A percentile compares a stretch with the other conserved stretches of the same genome.
Evolutionary conservation across 1,140 invertebrate species (phyloP).

Genomic region (Megalopta genalis): DNA sequence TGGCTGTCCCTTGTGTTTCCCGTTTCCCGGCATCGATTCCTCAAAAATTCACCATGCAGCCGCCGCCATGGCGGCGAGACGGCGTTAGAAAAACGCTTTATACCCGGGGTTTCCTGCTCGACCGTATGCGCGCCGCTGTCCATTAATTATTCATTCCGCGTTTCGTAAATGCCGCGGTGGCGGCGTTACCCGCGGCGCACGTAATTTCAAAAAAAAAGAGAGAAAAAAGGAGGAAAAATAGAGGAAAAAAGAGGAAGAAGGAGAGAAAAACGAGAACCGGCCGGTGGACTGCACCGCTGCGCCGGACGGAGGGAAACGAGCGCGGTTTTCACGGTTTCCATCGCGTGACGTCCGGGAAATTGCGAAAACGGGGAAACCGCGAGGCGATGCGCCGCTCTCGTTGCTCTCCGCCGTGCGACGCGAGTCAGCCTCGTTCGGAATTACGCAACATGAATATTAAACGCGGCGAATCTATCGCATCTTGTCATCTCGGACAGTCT

Average conservation of each 20-base stretch:
- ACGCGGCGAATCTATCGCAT: conserved; percentile 19
- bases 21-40: background rate
- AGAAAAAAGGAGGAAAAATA: background rate
- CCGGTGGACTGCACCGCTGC: background rate
- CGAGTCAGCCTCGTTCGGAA: background rate
- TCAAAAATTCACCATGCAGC: background rate
- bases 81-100: background rate
- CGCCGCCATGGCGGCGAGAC: background rate
- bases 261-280: background rate
- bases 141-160: conserved; percentile 61
- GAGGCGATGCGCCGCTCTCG: too few relatives aligned
- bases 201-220: conserved; percentile 44
- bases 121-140: background rate
- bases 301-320: background rate
- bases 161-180: conserved; percentile 53
- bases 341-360: conserved; percentile 17
- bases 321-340: conserved; percentile 46
- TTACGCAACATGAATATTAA: conserved; percentile 57
- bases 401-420: background rate
- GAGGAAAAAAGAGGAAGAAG: background rate
- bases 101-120: background rate
- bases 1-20: background rate
- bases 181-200: conserved; percentile 15
- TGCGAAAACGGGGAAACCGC: conserved; percentile 22
- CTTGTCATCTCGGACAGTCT: conserved; percentile 38